A percentile compares a stretch with the other conserved stretches of the same genome.
Conservation (phyloP, 92 coral and sea anemone species). For the Micromussa lordhowensis region DNA sequence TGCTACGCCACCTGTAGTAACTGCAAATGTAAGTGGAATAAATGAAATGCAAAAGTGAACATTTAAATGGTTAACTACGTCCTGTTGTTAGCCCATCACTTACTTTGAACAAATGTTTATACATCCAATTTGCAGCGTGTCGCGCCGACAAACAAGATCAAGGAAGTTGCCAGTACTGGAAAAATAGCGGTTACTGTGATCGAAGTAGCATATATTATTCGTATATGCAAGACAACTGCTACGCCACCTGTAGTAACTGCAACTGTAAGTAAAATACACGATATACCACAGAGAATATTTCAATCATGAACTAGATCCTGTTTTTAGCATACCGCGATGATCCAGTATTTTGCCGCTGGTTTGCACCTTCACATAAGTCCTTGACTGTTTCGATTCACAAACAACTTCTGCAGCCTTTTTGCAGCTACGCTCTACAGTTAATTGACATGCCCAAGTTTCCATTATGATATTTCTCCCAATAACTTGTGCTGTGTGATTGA, state of each 20-base stretch:
- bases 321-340: too few relatives aligned
- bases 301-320: too few relatives aligned
- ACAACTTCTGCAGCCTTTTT: too few relatives aligned
- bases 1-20: conserved; percentile 10
- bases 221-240: conserved; percentile 6
- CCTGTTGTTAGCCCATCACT: not conserved
- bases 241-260: conserved; percentile 13
- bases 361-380: too few relatives aligned
- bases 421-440: too few relatives aligned
- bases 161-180: not conserved
- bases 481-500: too few relatives aligned
- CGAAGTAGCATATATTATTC: not conserved
- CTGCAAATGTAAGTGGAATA: conserved; percentile 6
- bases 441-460: too few relatives aligned
- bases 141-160: not conserved
- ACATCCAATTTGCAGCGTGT: conserved; percentile 13
- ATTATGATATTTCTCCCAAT: too few relatives aligned
- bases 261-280: not conserved
- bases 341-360: too few relatives aligned
- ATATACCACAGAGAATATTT: conserved; percentile 3
- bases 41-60: not conserved
- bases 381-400: too few relatives aligned
- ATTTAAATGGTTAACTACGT: not conserved
- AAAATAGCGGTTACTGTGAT: not conserved
- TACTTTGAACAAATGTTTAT: not conserved